Percentiles rank a stretch among this genome's conserved stretches.
Conservation (phyloP, 2,888 invertebrate genomes). For the Oxystoma pomonae region DNA sequence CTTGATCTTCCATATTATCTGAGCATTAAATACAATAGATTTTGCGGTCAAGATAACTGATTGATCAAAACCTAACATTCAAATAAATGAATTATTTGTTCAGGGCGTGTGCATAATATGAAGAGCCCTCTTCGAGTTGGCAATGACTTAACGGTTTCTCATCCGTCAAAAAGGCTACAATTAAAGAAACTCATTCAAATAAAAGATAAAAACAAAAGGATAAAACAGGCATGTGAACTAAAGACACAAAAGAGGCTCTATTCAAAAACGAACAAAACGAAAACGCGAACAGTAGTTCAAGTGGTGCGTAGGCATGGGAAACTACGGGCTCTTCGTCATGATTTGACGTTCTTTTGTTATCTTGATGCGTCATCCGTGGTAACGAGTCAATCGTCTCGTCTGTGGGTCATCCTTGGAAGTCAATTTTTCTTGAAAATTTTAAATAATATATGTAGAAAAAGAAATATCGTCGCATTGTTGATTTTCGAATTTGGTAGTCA, state of each 20-base stretch:
- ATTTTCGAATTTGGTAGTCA: no score
- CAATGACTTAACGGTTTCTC: conserved; percentile 5
- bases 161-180: conserved; percentile 21
- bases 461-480: no score
- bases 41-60: no score
- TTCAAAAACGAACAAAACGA: conserved; percentile 15
- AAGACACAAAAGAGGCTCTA: conserved; percentile 14
- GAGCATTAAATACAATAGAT: no score
- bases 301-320: conserved; percentile 37
- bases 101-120: no score
- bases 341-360: conserved; percentile 34
- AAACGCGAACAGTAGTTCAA: conserved; percentile 28
- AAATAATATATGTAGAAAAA: no score
- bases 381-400: conserved; percentile 37
- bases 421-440: neutral
- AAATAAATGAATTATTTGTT: no score
- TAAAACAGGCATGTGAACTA: conserved; percentile 17
- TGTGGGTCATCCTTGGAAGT: neutral
- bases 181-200: conserved; percentile 29
- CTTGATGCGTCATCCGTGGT: conserved; percentile 45
- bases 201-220: conserved; percentile 32
- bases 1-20: no score
- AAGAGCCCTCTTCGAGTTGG: no score
- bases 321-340: conserved; percentile 35
- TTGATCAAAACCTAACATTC: no score